phyloP scores from a whole-genome alignment of 2,888 invertebrate genomes.

The Trichopoda pennipes region DNA sequence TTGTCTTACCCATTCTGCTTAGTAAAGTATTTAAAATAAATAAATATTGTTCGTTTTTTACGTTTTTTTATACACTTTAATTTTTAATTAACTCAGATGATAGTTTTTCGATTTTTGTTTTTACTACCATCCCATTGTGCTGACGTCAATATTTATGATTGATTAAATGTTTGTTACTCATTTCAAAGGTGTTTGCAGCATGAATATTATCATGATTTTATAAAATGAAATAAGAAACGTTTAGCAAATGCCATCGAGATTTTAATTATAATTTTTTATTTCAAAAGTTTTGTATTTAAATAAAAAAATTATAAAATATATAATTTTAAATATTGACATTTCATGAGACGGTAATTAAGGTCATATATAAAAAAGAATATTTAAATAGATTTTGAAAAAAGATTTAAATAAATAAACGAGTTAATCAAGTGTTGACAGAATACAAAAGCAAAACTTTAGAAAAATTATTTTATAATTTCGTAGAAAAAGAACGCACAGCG shows the following conservation, averaged over 20 bases:
- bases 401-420: too few relatives aligned
- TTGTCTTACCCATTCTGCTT: not conserved
- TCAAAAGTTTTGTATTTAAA: not conserved
- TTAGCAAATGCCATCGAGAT: not conserved
- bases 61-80: not conserved
- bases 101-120: not conserved
- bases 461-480: too few relatives aligned
- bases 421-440: too few relatives aligned
- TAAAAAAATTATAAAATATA: not conserved
- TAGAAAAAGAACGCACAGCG: too few relatives aligned
- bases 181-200: constrained; percentile 27
- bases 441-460: too few relatives aligned
- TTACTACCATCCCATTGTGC: constrained; percentile 2
- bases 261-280: not conserved
- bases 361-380: not conserved
- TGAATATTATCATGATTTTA: constrained; percentile 14
- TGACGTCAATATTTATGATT: constrained; percentile 26
- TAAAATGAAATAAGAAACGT: not conserved
- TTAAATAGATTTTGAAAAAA: not conserved
- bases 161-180: constrained; percentile 15
- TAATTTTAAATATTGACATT: constrained; percentile 42
- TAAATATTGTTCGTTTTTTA: not conserved
- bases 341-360: constrained; percentile 22
- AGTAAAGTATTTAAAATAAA: not conserved
- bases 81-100: not conserved